phyloP scores from a whole-genome alignment of 2,113 vertebrate genomes.

The Ciconia maguari region DNA sequence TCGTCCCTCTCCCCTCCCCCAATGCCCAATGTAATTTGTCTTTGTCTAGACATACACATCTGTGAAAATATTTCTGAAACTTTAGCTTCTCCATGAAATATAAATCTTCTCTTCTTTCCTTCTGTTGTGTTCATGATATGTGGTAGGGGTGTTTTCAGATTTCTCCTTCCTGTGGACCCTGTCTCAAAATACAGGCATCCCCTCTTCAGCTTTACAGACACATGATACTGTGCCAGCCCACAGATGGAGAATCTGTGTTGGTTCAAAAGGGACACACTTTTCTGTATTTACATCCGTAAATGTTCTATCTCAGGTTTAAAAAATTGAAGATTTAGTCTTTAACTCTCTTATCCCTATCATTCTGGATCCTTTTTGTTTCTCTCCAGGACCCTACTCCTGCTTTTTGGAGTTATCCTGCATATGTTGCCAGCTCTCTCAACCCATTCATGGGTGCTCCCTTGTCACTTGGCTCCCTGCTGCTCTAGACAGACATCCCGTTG shows the following conservation, averaged over 20 bases:
- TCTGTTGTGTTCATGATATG: background rate
- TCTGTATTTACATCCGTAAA: background rate
- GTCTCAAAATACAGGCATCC: background rate
- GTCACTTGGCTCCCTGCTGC: background rate
- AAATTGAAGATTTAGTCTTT: background rate
- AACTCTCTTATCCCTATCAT: background rate
- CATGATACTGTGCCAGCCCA: background rate
- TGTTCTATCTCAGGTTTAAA: background rate
- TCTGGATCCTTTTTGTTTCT: background rate
- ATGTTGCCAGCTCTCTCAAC: background rate
- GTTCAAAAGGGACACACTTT: background rate
- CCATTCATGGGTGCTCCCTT: rapidly evolving
- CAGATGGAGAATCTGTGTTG: background rate
- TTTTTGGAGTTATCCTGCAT: background rate
- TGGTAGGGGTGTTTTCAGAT: background rate
- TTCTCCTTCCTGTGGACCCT: background rate
- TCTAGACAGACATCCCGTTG: background rate
- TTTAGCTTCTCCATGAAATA: background rate
- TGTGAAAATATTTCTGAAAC: background rate
- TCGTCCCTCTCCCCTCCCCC: background rate
- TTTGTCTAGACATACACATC: background rate
- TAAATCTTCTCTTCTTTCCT: background rate
- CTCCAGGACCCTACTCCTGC: background rate
- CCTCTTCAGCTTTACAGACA: background rate
- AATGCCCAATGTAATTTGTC: background rate